Evolutionary conservation across 2,797 vertebrate genomes (phyloP).

Genomic region (Molossus molossus): DNA sequence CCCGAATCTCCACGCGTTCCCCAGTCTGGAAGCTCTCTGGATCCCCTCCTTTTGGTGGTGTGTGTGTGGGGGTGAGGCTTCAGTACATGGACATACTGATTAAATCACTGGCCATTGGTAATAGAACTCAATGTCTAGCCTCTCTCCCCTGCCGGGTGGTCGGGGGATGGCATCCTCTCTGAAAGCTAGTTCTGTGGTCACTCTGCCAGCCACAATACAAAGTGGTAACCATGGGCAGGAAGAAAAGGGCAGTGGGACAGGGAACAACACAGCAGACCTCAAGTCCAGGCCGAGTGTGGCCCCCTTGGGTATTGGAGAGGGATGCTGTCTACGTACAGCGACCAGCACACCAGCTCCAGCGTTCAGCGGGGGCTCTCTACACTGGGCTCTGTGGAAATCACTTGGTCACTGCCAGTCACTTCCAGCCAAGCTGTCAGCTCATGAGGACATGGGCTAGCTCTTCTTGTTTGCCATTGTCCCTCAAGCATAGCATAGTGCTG

Average conservation of each 20-base stretch:
- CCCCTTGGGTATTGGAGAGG: not conserved
- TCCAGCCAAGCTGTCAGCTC: not conserved
- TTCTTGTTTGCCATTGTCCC: not conserved
- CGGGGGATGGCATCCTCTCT: not conserved
- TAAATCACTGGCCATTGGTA: not conserved
- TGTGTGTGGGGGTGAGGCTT: not conserved
- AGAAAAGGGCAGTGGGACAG: not conserved
- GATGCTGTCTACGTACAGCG: fast-evolving
- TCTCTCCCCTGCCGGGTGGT: not conserved
- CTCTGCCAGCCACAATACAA: not conserved
- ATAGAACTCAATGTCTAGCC: not conserved
- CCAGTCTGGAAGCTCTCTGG: not conserved
- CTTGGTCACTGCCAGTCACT: not conserved
- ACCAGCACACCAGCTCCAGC: not conserved
- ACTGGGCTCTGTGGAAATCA: fast-evolving
- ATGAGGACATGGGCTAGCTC: not conserved
- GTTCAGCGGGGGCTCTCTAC: not conserved
- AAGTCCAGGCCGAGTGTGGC: not conserved
- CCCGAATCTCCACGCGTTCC: not conserved
- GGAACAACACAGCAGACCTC: not conserved
- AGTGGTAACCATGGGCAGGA: not conserved
- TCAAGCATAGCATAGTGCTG: not conserved
- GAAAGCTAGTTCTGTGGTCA: not conserved
- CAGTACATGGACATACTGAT: not conserved
- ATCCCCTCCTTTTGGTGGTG: not conserved